Base-by-base conservation (phyloP, 2,888 invertebrate genomes). In the Oegoconia quadripuncta region DNA sequence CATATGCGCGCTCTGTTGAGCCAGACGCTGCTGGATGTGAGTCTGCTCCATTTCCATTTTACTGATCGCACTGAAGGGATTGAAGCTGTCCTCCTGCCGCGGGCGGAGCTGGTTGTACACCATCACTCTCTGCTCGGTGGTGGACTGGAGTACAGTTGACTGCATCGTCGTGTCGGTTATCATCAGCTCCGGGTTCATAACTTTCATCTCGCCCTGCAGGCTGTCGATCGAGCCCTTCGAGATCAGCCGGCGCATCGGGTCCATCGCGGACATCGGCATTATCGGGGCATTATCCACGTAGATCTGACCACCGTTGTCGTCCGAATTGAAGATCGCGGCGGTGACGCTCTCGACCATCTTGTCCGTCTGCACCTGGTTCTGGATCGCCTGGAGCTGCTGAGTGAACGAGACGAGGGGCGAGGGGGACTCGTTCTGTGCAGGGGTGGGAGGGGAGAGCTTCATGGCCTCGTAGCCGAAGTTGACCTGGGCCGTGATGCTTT, bases 301-400 rank as follows among this genome's bases (percentile, higher is more conserved):
- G 43, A 84, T 80, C 50, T 76, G 81, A 3, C 65, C 63, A 44
- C 69, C 64, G 59, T 53, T 62, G 26, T 77, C 76, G 32, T 71
- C 74, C 2, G 83, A 70, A 63, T 87, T 88, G 58, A 88, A 88
- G 48, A 88, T 84, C 46, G 88, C 88, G 15, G 87, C 88, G 12
- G 88, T 84, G 31, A 88, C 88, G 0, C 77, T 72, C 47, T 88
- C 88, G 34, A 88, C 87, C 84, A 88, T 84, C 59, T 88, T 88
- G 68, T 88, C 88, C 2, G 88, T 88, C 50, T 87, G 84, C 37
- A 76, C 86, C 50, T 87, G 87, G 54, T 73, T 84, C 60, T 88
- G 88, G 22, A 88, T 78, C 41, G 82, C 84, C 42, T 84, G 84
- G 41, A 88, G 70, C 42, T 83, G 80, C 48, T 87, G 86, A 20